Base-by-base conservation (phyloP, 2,113 vertebrate genomes). In the Orientallactaga bullata region DNA sequence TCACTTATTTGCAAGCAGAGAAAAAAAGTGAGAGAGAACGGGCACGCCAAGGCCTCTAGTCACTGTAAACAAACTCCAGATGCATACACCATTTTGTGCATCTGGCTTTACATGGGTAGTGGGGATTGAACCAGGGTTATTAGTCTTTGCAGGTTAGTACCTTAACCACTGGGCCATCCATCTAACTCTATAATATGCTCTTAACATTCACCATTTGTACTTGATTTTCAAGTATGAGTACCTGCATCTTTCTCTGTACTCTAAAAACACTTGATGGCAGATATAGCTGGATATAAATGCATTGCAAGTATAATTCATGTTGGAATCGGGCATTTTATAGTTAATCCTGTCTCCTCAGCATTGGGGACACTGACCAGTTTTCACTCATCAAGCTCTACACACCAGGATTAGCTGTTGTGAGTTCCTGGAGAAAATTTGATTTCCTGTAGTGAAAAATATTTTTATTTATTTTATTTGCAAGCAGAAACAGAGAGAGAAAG, bases 141-240 rank as follows among this genome's bases (percentile, higher is more conserved):
- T 47, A 47, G 42, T 5, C 42, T 47, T 47, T 47, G 42, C 8
- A 47, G 42, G 42, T 47, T 5, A 47, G 42, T 8, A 47, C 42
- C 42, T 47, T 47, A 47, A 47, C 42, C 42, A 47, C 42, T 47
- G 42, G 42, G 42, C 42, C 42, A 47, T 6, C 42, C 42, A 47
- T 47, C 42, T 47, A 47, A 8, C 42, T 8, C 42, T 47, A 47
- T 47, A 47, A 47, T 47, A 47, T 47, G 8, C 42, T 74, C 42
- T 58, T 77, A 26, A 79, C 51, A 80, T 66, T 88, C 24, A 63
- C 73, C 58, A 55, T 1, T 76, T 92, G 20, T 71, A 71, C 51
- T 92, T 88, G 42, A 47, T 89, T 80, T 69, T 68, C 18, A 85
- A 76, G 68, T 69, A 61, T 55, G 58, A 80, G 88, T 94, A 18